phyloP scores from a whole-genome alignment of 2,888 invertebrate species.

The Hemaris fuciformis region DNA sequence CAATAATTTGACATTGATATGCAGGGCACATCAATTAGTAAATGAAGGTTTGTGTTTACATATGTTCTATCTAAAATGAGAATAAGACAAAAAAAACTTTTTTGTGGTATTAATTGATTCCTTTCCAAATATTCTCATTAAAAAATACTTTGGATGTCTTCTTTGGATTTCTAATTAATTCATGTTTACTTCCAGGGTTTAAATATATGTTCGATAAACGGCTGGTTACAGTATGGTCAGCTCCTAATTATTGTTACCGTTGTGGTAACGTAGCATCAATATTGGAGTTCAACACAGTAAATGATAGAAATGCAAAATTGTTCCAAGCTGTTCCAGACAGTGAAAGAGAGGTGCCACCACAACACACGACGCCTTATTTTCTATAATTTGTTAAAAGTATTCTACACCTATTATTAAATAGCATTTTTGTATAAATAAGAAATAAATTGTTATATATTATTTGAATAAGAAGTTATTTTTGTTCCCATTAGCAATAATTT shows the following conservation, averaged over 20 bases:
- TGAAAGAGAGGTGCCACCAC: conserved; percentile 95
- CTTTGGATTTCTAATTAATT: too few species aligned
- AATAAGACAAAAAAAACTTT: not conserved
- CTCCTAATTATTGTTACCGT: conserved; percentile 99
- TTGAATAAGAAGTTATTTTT: not conserved
- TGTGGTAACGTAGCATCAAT: conserved; percentile 99
- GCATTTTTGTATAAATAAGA: conserved; percentile 64
- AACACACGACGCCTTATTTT: conserved; percentile 98
- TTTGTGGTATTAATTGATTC: too few species aligned
- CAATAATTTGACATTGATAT: conserved; percentile 95
- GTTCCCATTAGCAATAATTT: not conserved
- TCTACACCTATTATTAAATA: conserved; percentile 48
- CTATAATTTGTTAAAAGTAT: conserved; percentile 84
- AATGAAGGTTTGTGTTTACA: conserved; percentile 90
- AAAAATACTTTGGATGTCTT: too few species aligned
- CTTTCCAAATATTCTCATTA: too few species aligned
- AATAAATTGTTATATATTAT: conserved; percentile 54
- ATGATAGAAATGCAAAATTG: conserved; percentile 89
- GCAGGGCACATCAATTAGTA: conserved; percentile 99
- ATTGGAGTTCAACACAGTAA: conserved; percentile 91
- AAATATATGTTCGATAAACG: conserved; percentile 99
- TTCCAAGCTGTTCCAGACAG: conserved; percentile 98
- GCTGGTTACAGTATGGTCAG: conserved; percentile 99
- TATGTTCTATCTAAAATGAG: not conserved
- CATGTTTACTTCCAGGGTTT: conserved; percentile 84